Evolutionary conservation across 2,888 invertebrate genomes (phyloP), one percentile per base, ranked within the genome.

Genomic region (Neoascia interrupta): DNA sequence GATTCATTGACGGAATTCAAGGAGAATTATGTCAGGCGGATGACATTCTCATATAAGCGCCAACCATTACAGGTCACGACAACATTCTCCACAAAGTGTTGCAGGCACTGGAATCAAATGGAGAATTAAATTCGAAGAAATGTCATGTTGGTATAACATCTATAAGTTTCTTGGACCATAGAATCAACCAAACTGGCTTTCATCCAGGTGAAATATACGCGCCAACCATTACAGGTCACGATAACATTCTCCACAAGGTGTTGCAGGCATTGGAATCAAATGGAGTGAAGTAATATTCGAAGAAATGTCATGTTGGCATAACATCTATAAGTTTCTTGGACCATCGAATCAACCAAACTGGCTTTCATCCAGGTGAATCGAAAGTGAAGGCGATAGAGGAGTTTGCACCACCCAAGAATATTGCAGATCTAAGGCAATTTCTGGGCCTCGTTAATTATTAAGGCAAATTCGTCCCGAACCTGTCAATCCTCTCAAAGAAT

Each of bases 51-150:
- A 47, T 68, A 13, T 28, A 37, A n/a, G 47, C 43, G 5, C 43
- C 45, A 47, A 68, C 60, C 8, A 53, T 49, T 18, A 18, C 49
- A 51, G 72, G 58, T 15, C 54, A 51, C 23, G 51, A 72, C 36
- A 31, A 16, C 8, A 47, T 21, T 16, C 39, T 72, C n/a, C n/a
- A n/a, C n/a, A n/a, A n/a, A n/a, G n/a, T n/a, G n/a, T n/a, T n/a
- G n/a, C n/a, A n/a, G 49, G 15, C 11, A 58, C 26, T 10, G n/a
- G 63, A 63, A 13, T 34, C 56, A 31, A 26, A 58, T 26, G 43
- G 51, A 66, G 53, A 74, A 39, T 53, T 66, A 13, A 69, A 69
- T 28, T 37, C 56, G 19, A 61, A 64, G 34, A 60, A 60, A 60
- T 60, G 47, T 28, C 37, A 18, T 28, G 18, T 60, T 26, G 58